These are phyloP conservation scores for Endotricha flammealis DNA, from an alignment of 2,888 invertebrate species.

Conservation along the genomic window DNA sequence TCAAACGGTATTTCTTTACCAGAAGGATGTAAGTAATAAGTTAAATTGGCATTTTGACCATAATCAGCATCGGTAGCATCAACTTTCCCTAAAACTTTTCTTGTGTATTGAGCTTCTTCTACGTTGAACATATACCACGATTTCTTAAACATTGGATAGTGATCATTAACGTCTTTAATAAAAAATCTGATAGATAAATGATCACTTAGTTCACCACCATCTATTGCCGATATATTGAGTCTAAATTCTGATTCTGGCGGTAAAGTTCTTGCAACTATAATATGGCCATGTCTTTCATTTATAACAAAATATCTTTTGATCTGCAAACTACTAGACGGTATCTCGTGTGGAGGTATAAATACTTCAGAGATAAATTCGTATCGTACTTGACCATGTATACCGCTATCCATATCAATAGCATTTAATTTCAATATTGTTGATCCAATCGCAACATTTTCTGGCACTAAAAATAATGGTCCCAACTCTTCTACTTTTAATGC, in stretches of 20 bases:
- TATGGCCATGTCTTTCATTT: conserved; percentile 85
- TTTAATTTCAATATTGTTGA: conserved; percentile 82
- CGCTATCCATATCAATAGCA: conserved; percentile 85
- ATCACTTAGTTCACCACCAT: conserved; percentile 86
- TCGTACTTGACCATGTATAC: conserved; percentile 82
- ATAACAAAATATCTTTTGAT: conserved; percentile 84
- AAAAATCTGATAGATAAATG: conserved; percentile 83
- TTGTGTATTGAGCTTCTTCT: conserved; percentile 86
- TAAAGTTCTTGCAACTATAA: conserved; percentile 83
- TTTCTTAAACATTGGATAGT: conserved; percentile 89
- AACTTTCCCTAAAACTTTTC: conserved; percentile 85
- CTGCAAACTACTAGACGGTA: conserved; percentile 60
- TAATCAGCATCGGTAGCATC: conserved; percentile 89
- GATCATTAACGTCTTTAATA: conserved; percentile 89
- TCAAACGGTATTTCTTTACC: conserved; percentile 81
- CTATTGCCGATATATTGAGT: conserved; percentile 86
- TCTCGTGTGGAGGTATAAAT: conserved; percentile 76
- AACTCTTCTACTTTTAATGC: conserved; percentile 42
- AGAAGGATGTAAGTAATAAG: conserved; percentile 80
- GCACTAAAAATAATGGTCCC: conserved; percentile 82
- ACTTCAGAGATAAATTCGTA: conserved; percentile 85
- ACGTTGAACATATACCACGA: conserved; percentile 90
- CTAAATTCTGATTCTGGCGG: conserved; percentile 87
- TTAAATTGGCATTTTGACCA: conserved; percentile 87
- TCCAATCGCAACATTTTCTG: conserved; percentile 85